Evolutionary conservation across 1,140 invertebrate species (phyloP).

Genomic region (Bradysia coprophila): DNA sequence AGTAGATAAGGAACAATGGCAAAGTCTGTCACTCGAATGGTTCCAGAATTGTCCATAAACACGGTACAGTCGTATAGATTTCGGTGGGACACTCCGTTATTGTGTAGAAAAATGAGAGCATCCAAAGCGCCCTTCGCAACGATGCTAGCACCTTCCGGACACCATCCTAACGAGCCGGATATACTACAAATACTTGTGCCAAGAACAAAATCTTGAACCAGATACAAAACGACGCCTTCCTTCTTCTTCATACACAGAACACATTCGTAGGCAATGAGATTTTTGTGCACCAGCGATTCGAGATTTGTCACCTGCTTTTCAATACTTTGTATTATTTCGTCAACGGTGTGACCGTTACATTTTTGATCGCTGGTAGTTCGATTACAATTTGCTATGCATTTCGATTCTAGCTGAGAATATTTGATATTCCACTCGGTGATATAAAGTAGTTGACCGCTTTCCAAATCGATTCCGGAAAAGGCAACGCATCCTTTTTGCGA

Average conservation of each 20-base stretch:
- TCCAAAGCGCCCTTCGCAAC: conserved; percentile 42
- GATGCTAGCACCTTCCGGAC: conserved; percentile 18
- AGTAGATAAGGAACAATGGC: conserved; percentile 34
- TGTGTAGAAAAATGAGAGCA: conserved; percentile 50
- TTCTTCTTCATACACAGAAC: conserved; percentile 40
- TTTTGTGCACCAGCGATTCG: conserved; percentile 43
- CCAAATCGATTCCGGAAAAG: conserved; percentile 45
- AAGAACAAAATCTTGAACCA: conserved; percentile 47
- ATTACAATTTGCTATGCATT: conserved; percentile 7
- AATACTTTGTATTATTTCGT: conserved; percentile 29
- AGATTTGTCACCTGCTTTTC: conserved; percentile 54
- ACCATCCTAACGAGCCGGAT: conserved; percentile 18
- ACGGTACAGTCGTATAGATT: conserved; percentile 45
- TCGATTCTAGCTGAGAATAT: conserved; percentile 17
- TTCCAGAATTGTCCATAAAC: conserved; percentile 35
- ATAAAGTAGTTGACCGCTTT: conserved; percentile 42
- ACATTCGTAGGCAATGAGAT: conserved; percentile 53
- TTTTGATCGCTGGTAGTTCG: conserved; percentile 12
- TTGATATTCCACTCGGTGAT: conserved; percentile 53
- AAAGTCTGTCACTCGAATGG: conserved; percentile 45
- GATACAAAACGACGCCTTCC: conserved; percentile 33
- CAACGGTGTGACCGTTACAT: conserved; percentile 16
- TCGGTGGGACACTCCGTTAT: conserved; percentile 60
- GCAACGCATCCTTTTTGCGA: conserved; percentile 42
- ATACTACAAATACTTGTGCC: conserved; percentile 20